Evolutionary conservation across 2,113 vertebrate species (phyloP), one percentile per base, ranked within the genome.

Genomic region (Bambusicola thoracicus): DNA sequence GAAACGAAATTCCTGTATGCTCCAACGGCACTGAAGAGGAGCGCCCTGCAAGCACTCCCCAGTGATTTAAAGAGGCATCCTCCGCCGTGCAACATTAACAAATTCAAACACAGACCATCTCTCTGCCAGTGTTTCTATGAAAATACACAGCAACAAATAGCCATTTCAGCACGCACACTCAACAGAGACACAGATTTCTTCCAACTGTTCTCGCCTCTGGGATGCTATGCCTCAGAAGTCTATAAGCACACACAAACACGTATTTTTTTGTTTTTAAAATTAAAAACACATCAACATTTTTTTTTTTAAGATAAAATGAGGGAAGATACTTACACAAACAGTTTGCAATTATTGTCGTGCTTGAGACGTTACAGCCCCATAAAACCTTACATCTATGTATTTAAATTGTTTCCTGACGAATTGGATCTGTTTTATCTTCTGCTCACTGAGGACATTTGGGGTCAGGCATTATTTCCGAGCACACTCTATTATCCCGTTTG

Each of bases 271-370:
- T 82, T 76, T 72, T 12, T n/a, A 91, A 82, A 96, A 89, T 81
- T 94, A 95, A 92, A 95, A 32, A 32, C 30, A 95, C 12, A 85
- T n/a, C 93, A 89, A 85, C 11, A 44, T 75, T 89, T 89, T 89
- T 38, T 36, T 75, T 34, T 51, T 44, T 72, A 93, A 93, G 46
- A 85, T 63, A 87, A 91, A 96, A 97, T 97, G 86, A 95, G 83
- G 62, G 88, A 96, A 92, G 75, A 96, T 98, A 98, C 98, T 98
- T 98, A 98, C 98, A 98, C 96, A 97, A 93, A 97, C 32, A 87
- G 67, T 97, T 96, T 94, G 94, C 96, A 96, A 96, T 96, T 97
- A 96, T 95, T 98, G 96, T 72, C 87, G 90, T 93, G 89, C 82
- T 97, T 96, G 95, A 75, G 62, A 92, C 96, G 96, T 97, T 96